A percentile compares a stretch with the other conserved stretches of the same genome.
phyloP scores from a whole-genome alignment of 2,888 invertebrate species.

The Saturnia japonica region DNA sequence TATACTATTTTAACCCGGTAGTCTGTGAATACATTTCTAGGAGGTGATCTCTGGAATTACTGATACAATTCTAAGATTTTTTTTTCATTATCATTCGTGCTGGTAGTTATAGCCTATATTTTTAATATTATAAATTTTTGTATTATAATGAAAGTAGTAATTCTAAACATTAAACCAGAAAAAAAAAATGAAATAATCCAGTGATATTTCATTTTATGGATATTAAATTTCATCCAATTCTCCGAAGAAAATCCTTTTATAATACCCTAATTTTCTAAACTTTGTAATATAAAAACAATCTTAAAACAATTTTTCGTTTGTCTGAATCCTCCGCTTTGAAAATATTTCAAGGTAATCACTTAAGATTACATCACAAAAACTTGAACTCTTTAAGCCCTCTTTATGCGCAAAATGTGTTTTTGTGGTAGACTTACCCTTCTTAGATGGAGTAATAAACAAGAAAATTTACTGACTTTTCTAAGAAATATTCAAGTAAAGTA shows the following conservation, averaged over 20 bases:
- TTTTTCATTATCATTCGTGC: too few relatives aligned
- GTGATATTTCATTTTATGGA: neutral
- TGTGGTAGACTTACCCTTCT: constrained; percentile 44
- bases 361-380: constrained; percentile 69
- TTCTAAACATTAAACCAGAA: too few relatives aligned
- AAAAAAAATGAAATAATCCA: neutral
- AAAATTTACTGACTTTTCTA: constrained; percentile 57
- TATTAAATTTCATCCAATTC: neutral
- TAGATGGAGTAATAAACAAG: constrained; percentile 61
- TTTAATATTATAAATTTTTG: too few relatives aligned
- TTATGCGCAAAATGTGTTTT: constrained; percentile 67
- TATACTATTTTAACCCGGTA: too few relatives aligned
- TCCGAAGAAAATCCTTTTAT: neutral
- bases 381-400: constrained; percentile 69
- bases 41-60: too few relatives aligned
- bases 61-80: too few relatives aligned
- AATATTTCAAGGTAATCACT: constrained; percentile 73
- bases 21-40: too few relatives aligned
- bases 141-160: too few relatives aligned
- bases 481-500: constrained; percentile 9
- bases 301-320: constrained; percentile 55
- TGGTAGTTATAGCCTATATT: too few relatives aligned
- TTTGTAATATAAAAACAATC: constrained; percentile 51
- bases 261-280: constrained; percentile 27
- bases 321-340: constrained; percentile 52